These are phyloP conservation scores for Istiophorus platypterus DNA, from an alignment of 2,113 vertebrate species.

Conservation along the genomic window DNA sequence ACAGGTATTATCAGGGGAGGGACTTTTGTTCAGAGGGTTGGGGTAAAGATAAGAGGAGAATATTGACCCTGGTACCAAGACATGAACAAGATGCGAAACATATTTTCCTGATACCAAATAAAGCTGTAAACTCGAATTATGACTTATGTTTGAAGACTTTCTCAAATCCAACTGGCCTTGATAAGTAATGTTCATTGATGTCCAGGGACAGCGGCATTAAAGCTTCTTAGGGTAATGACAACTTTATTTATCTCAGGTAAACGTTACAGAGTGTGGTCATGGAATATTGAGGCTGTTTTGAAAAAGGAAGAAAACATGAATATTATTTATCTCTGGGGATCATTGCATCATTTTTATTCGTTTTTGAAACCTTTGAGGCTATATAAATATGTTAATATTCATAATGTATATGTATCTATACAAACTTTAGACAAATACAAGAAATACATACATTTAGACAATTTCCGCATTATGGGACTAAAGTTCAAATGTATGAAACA, in stretches of 20 bases:
- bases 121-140: not conserved
- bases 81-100: not conserved
- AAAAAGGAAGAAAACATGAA: not conserved
- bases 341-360: not conserved
- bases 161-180: not conserved
- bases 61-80: not conserved
- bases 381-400: no score
- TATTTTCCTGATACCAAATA: not conserved
- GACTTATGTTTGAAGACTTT: not conserved
- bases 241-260: no score
- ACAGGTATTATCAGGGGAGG: not conserved
- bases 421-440: not conserved
- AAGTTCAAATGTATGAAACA: not conserved
- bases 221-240: not conserved
- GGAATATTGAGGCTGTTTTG: not conserved
- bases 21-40: not conserved
- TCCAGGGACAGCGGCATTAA: not conserved
- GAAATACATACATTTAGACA: not conserved
- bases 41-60: no score
- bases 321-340: not conserved
- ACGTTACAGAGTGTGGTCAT: not conserved
- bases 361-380: not conserved
- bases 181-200: not conserved
- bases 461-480: not conserved
- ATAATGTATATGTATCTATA: not conserved